Percentiles rank a stretch among this genome's conserved stretches.
Evolutionary conservation across 1,140 invertebrate genomes (phyloP).

Genomic region (Schlechtendalia chinensis): DNA sequence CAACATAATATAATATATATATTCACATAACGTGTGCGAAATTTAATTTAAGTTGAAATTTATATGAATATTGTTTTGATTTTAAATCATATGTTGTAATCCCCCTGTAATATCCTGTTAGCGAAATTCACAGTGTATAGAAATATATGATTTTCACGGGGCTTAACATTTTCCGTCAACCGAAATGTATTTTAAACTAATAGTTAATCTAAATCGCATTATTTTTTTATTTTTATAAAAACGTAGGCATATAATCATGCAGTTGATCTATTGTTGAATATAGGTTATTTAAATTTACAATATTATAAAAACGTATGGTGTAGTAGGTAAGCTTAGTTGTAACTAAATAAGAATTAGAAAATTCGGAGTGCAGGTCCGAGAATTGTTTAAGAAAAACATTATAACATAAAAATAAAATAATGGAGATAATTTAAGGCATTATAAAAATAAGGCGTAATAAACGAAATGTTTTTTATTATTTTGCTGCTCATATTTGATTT

Average conservation of each 20-base stretch:
- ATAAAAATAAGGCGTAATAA: background rate
- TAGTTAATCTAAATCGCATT: background rate
- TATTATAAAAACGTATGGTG: too few species aligned
- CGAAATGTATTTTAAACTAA: background rate
- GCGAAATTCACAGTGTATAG: background rate
- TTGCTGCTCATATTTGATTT: background rate
- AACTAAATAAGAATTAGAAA: too few species aligned
- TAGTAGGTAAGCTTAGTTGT: too few species aligned
- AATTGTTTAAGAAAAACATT: background rate
- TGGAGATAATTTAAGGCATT: background rate
- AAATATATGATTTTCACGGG: background rate
- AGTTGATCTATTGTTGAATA: background rate
- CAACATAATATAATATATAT: too few species aligned
- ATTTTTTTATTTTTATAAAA: background rate
- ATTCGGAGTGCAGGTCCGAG: too few species aligned
- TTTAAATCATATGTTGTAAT: slow-evolving; percentile 32
- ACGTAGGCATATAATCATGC: background rate
- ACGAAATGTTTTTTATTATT: too few species aligned
- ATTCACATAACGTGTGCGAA: too few species aligned
- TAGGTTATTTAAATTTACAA: too few species aligned
- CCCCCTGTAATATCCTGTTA: background rate
- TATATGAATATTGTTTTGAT: slow-evolving; percentile 8
- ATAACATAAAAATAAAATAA: background rate
- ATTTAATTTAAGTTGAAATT: background rate
- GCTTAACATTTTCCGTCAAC: background rate